Conservation (phyloP, 2,888 invertebrate species). For the Cheilosia scutellata region DNA sequence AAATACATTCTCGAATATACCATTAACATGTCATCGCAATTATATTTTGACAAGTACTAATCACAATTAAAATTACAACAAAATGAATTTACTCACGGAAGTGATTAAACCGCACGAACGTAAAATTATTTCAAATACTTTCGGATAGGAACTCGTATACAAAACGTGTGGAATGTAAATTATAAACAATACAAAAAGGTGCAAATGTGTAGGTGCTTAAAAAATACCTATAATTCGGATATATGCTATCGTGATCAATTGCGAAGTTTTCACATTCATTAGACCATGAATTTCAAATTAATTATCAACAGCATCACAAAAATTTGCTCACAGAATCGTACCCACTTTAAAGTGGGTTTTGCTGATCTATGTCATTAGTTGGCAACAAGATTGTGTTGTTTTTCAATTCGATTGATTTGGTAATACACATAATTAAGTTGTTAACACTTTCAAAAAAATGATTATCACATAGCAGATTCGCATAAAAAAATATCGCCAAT, state of each 20-base stretch:
- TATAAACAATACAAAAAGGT: neutral
- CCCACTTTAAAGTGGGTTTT: neutral
- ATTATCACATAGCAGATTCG: too few relatives aligned
- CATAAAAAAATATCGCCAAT: too few relatives aligned
- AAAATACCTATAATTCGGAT: neutral
- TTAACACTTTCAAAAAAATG: too few relatives aligned
- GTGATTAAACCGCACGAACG: conserved; percentile 17
- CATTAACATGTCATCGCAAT: neutral
- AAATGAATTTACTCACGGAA: conserved; percentile 28
- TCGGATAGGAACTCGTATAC: neutral
- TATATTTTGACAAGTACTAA: conserved; percentile 7
- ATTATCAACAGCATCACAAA: conserved; percentile 5
- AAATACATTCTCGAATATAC: neutral
- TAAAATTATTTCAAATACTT: neutral
- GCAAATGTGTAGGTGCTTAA: neutral
- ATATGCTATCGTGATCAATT: neutral
- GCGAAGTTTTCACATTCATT: neutral
- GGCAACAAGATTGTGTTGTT: neutral
- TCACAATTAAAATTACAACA: neutral
- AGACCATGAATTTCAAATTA: conserved; percentile 1
- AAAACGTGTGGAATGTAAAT: neutral
- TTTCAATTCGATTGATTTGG: neutral
- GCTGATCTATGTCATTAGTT: neutral
- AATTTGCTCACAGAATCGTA: neutral
- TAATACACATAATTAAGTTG: too few relatives aligned